Base-by-base conservation (phyloP, 2,888 invertebrate species). In the Lacanobia oleracea region DNA sequence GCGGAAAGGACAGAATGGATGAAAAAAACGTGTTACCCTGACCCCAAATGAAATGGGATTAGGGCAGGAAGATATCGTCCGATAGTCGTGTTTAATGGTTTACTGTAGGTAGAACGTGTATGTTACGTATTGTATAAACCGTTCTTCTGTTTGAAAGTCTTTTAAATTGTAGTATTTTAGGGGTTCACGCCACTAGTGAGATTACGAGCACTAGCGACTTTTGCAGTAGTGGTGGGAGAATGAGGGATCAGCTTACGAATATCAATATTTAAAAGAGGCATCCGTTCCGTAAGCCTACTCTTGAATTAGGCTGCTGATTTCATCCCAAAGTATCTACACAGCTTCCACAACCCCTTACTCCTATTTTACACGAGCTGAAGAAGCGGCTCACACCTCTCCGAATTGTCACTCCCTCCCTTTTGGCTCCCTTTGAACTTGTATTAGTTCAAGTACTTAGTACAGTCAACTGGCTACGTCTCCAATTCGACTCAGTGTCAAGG, bases 401-500 rank as follows among this genome's bases (percentile, higher is more conserved):
- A 23, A 61, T 76, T 37, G 67, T 45, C n/a, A 51, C 27, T 27
- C 27, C 27, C 27, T 27, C 27, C 3, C n/a, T n/a, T 64, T 37
- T 56, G 37, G 23, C 33, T 62, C 16, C 50, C 54, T 65, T 56
- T 65, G 14, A 62, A 45, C 37, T 51, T 67, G 59, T 54, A 72
- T 53, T 67, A 76, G 60, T 64, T 33, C 33, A 23, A 40, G 27
- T 56, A 67, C 50, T 50, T 7, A 43, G 21, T 63, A 59, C 67
- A 78, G 65, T 54, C 57, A 53, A 53, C 48, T 64, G 59, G 45
- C 57, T 40, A 23, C 57, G 66, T 59, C 21, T 65, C 51, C 63
- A 62, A 61, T 67, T 68, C 56, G 53, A 63, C 21, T 61, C 86
- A 87, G 82, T 87, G 87, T 87, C 87, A 87, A 86, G 87, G 86